These are phyloP conservation scores for Poecilobothrus nobilitatus DNA, from an alignment of 2,888 invertebrate genomes.

Conservation along the genomic window DNA sequence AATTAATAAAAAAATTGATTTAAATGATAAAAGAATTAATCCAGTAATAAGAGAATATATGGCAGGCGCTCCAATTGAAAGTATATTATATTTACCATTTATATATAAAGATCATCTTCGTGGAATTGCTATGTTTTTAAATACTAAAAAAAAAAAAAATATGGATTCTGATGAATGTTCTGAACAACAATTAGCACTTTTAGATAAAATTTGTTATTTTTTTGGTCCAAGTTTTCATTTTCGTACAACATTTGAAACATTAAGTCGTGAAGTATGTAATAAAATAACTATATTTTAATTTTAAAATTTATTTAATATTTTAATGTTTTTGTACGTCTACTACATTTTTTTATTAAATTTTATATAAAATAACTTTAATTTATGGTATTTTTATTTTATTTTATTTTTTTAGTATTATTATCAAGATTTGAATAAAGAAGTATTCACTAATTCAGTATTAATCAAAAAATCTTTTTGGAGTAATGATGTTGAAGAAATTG, in stretches of 20 bases:
- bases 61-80: no score
- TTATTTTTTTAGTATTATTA: no score
- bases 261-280: neutral
- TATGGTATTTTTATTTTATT: no score
- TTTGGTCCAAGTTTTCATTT: neutral
- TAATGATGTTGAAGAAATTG: neutral
- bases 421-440: neutral
- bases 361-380: no score
- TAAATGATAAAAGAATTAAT: no score
- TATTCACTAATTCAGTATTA: neutral
- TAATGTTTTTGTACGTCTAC: no score
- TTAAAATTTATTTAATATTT: no score
- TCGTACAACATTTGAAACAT: neutral
- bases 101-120: neutral
- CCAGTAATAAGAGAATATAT: no score
- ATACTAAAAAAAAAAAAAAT: neutral
- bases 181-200: neutral
- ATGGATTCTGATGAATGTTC: neutral
- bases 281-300: no score
- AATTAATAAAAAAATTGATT: no score
- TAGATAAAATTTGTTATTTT: neutral
- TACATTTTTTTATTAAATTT: no score
- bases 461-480: neutral
- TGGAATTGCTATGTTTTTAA: neutral
- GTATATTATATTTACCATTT: neutral